Conservation (phyloP, 2,113 vertebrate genomes). For the Ardeotis arabs region DNA sequence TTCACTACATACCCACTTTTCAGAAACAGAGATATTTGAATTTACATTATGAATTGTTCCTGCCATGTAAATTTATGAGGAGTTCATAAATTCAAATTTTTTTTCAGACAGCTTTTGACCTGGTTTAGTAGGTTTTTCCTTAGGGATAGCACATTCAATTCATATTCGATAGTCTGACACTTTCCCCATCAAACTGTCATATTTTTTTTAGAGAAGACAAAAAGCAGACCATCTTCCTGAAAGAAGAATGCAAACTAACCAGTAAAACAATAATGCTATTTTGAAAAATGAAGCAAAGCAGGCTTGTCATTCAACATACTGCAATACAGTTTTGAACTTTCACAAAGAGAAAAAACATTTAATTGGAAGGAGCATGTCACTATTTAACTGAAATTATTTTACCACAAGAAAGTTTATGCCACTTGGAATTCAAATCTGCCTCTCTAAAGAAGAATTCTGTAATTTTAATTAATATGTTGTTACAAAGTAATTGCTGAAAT, state of each 20-base stretch:
- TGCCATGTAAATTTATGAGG: conserved; percentile 36
- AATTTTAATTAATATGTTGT: not conserved
- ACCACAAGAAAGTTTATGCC: not conserved
- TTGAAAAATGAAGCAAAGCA: conserved; percentile 26
- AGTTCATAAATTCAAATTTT: conserved; percentile 5
- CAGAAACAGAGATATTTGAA: not conserved
- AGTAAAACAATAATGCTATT: not conserved
- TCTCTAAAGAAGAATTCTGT: not conserved
- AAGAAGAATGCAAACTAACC: not conserved
- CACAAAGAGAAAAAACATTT: not conserved
- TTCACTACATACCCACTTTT: not conserved
- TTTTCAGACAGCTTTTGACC: not conserved
- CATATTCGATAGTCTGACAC: conserved; percentile 2
- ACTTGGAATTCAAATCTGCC: not conserved
- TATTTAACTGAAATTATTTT: not conserved
- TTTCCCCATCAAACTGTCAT: not conserved
- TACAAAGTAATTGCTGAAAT: not conserved
- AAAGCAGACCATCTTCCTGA: not conserved
- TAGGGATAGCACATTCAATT: conserved; percentile 14
- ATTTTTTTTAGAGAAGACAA: not conserved
- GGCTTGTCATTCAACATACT: not conserved
- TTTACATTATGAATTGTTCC: not conserved
- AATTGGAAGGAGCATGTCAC: not conserved
- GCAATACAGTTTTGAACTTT: not conserved
- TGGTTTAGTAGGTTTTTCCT: not conserved